phyloP scores from a whole-genome alignment of 1,140 invertebrate species.

The Neomicropteryx cornuta region DNA sequence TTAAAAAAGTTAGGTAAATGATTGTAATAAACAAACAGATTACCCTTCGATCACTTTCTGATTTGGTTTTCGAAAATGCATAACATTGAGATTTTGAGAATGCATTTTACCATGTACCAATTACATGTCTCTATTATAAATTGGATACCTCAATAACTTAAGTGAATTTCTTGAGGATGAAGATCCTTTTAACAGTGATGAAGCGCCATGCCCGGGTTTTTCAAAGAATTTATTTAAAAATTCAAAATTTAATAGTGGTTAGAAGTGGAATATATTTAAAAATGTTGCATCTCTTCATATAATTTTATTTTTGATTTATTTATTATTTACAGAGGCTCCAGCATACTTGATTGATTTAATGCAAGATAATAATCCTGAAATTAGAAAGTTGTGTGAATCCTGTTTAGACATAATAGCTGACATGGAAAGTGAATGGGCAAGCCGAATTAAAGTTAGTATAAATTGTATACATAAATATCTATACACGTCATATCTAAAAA shows the following conservation, averaged over 20 bases:
- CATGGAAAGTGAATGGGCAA: constrained; percentile 82
- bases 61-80: too few relatives aligned
- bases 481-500: neutral
- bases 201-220: too few relatives aligned
- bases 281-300: neutral
- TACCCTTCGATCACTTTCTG: too few relatives aligned
- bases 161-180: constrained; percentile 5
- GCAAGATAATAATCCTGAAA: constrained; percentile 92
- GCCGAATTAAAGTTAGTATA: constrained; percentile 61
- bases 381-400: constrained; percentile 83
- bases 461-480: constrained; percentile 1
- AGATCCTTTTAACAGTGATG: neutral
- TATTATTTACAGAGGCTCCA: constrained; percentile 69
- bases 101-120: too few relatives aligned
- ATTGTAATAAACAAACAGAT: too few relatives aligned
- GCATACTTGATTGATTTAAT: constrained; percentile 96
- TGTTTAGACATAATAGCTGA: constrained; percentile 89
- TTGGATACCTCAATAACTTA: constrained; percentile 2
- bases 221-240: neutral
- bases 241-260: neutral
- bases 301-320: constrained; percentile 7
- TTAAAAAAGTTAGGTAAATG: too few relatives aligned
- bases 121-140: too few relatives aligned
- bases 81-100: too few relatives aligned
- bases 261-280: neutral